These are phyloP conservation scores for Nomada hirtipes DNA, from an alignment of 2,888 invertebrate genomes.

Conservation along the genomic window DNA sequence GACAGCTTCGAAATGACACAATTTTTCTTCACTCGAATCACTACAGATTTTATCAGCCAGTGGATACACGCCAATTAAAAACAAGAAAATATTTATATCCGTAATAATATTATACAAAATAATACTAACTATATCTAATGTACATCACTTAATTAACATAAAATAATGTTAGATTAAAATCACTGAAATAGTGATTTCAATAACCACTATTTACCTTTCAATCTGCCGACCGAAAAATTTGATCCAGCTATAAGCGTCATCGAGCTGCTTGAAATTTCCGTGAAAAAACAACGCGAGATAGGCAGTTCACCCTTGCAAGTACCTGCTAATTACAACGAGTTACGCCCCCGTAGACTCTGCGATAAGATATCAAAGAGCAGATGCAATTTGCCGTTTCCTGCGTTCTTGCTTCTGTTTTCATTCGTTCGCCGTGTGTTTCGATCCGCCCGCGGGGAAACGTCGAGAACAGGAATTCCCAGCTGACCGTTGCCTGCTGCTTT, in stretches of 20 bases:
- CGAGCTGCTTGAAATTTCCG: background rate
- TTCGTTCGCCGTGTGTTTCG: background rate
- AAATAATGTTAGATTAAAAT: no score
- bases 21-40: no score
- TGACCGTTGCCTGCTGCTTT: slow-evolving; percentile 16
- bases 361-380: slow-evolving; percentile 39
- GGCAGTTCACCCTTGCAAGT: background rate
- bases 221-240: background rate
- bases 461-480: slow-evolving; percentile 3
- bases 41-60: no score
- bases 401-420: slow-evolving; percentile 34
- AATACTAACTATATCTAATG: no score
- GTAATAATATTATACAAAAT: no score
- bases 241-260: background rate
- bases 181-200: no score
- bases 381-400: slow-evolving; percentile 31
- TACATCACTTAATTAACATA: no score
- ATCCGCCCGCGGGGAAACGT: background rate
- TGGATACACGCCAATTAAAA: no score
- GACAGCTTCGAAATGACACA: no score
- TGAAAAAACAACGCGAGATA: background rate
- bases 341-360: background rate
- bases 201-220: no score
- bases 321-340: slow-evolving; percentile 28
- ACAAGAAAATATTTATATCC: no score